These are phyloP conservation scores for Ruditapes philippinarum DNA, from an alignment of 1,140 invertebrate genomes.

Conservation along the genomic window DNA sequence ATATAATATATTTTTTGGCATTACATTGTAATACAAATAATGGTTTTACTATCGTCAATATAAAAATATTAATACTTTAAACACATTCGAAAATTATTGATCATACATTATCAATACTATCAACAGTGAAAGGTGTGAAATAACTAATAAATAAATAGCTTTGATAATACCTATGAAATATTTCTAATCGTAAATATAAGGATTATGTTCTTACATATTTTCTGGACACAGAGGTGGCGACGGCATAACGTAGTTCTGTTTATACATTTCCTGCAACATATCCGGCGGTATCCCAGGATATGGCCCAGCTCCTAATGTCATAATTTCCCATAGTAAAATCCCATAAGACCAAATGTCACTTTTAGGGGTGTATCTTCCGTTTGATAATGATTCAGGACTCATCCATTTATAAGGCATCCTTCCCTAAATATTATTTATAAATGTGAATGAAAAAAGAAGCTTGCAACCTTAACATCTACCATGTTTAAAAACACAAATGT, in stretches of 20 bases:
- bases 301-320: slow-evolving; percentile 90
- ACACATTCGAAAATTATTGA: too few species aligned
- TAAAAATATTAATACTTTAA: too few species aligned
- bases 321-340: slow-evolving; percentile 95
- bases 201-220: not conserved
- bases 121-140: too few species aligned
- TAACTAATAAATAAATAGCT: too few species aligned
- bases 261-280: slow-evolving; percentile 5
- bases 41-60: too few species aligned
- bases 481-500: too few species aligned
- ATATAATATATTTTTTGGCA: too few species aligned
- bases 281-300: slow-evolving; percentile 14
- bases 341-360: slow-evolving; percentile 97
- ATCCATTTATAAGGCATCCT: slow-evolving; percentile 89
- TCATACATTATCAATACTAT: too few species aligned
- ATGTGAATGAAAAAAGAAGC: not conserved
- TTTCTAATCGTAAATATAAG: too few species aligned
- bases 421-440: not conserved
- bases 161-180: too few species aligned
- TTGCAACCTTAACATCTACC: too few species aligned
- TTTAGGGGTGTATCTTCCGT: slow-evolving; percentile 92
- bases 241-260: not conserved
- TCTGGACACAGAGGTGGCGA: slow-evolving; percentile 4
- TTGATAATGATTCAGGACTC: slow-evolving; percentile 94
- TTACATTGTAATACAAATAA: too few species aligned